Evolutionary conservation across 2,113 vertebrate species (phyloP).

Genomic region (Macrotus californicus): DNA sequence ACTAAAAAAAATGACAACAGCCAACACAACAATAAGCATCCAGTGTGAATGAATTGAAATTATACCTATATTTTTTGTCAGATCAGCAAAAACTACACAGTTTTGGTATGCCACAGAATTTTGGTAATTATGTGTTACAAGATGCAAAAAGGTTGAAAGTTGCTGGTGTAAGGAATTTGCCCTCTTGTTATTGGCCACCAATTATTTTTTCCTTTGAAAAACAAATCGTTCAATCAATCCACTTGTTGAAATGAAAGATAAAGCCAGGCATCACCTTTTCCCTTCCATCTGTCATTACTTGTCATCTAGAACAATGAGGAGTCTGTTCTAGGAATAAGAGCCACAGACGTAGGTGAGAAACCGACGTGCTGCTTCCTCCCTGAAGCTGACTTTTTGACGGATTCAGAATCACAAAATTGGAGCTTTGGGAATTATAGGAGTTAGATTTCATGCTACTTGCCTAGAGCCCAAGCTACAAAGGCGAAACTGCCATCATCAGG

Average conservation of each 20-base stretch:
- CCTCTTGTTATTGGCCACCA: not conserved
- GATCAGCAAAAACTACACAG: not conserved
- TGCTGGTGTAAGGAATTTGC: not conserved
- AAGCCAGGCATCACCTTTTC: not conserved
- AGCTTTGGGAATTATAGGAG: not conserved
- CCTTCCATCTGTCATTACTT: not conserved
- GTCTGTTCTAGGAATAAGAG: not conserved
- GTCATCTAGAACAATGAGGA: not conserved
- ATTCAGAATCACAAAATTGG: not conserved
- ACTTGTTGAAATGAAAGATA: not conserved
- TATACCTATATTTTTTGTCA: not conserved
- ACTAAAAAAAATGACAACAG: not conserved
- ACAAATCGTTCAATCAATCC: not conserved
- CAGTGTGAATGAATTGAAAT: not conserved
- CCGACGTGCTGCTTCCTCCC: not conserved
- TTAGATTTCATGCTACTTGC: not conserved
- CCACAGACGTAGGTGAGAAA: not conserved
- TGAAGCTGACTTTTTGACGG: not conserved
- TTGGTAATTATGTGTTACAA: not conserved
- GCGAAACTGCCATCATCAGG: not conserved
- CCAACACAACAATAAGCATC: not conserved
- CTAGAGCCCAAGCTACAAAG: not conserved
- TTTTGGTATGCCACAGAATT: not conserved
- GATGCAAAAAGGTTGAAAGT: not conserved
- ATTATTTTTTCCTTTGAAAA: not conserved